phyloP scores from a whole-genome alignment of 1,140 invertebrate species.

The Drosophila lacertosa region DNA sequence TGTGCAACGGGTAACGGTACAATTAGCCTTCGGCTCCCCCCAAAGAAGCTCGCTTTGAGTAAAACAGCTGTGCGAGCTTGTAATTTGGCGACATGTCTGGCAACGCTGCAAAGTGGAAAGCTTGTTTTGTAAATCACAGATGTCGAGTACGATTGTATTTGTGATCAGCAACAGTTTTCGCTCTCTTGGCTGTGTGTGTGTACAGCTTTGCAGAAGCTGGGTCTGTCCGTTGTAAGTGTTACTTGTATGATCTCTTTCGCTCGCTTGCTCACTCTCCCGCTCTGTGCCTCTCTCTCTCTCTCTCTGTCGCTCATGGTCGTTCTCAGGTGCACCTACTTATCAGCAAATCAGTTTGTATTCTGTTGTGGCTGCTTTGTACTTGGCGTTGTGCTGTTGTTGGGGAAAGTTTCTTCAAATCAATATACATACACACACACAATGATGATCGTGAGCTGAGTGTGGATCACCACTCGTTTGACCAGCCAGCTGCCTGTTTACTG shows the following conservation, averaged over 20 bases:
- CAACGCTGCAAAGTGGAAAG: constrained; percentile 46
- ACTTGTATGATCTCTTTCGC: constrained; percentile 3
- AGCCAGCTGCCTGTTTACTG: constrained; percentile 41
- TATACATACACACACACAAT: constrained; percentile 7
- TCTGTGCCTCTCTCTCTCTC: constrained; percentile 35
- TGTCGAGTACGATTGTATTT: neutral
- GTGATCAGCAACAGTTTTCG: constrained; percentile 12
- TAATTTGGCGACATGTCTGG: constrained; percentile 36
- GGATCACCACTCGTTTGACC: constrained; percentile 70
- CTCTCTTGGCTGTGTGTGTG: neutral
- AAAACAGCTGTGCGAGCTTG: constrained; percentile 53
- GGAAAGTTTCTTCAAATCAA: constrained; percentile 64
- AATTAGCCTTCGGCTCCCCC: too few relatives aligned
- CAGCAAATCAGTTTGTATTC: constrained; percentile 40
- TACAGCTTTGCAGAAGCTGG: neutral
- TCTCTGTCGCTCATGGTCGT: constrained; percentile 27
- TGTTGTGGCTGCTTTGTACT: constrained; percentile 30
- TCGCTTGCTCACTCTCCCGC: constrained; percentile 16
- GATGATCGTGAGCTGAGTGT: constrained; percentile 43
- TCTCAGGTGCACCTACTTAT: constrained; percentile 66
- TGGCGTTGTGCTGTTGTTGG: constrained; percentile 42
- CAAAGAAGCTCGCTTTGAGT: neutral
- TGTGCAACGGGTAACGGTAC: constrained; percentile 2
- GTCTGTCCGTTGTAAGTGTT: neutral
- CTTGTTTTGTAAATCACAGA: constrained; percentile 32